Base-by-base conservation (phyloP, 2,797 vertebrate species). In the Semotilus atromaculatus region DNA sequence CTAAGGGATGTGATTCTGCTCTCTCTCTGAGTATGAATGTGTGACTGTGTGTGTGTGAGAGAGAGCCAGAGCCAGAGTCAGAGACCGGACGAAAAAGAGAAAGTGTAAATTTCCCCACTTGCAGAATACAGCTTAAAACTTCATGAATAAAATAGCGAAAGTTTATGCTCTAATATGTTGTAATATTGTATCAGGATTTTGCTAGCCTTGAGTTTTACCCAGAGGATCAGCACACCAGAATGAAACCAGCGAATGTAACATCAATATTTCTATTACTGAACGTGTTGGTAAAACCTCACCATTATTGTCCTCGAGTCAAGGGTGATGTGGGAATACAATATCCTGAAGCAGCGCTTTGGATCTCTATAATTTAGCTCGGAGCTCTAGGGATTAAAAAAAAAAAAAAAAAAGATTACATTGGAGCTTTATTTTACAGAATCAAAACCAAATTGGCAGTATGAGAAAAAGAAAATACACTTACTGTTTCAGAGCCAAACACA, bases 221-320 rank as follows among this genome's bases (percentile, higher is more conserved):
- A 84, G 77, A 88, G 87, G 86, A 88, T 66, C 68, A 82, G 31
- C 76, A 21, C 38, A 68, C 53, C 83, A 84, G 82, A 83, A 87
- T 84, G 73, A 78, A 86, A 86, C 55, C 70, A 45, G 60, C 29
- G 74, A 83, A 38, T 81, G 81, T 71, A 87, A 84, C 82, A 87
- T 89, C 87, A 87, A 85, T 87, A 88, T 86, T 86, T 90, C 79
- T 80, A 84, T 89, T 82, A 87, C 62, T 86, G 53, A 51, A 74
- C 77, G 43, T 86, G 79, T 87, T 82, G n/a, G 66, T 60, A 81
- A 83, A 88, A 74, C 51, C 84, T 68, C 75, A 72, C 51, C 18
- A 51, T 88, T 87, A 85, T 87, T 88, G 83, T 86, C 80, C 85
- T 40, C 16, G 9, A 19, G 40, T 87, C 84, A 36, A 51, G 79